A percentile compares a stretch with the other conserved stretches of the same genome.
These are phyloP conservation scores for Pheosia tremula DNA, from an alignment of 2,888 invertebrate species.

Conservation along the genomic window DNA sequence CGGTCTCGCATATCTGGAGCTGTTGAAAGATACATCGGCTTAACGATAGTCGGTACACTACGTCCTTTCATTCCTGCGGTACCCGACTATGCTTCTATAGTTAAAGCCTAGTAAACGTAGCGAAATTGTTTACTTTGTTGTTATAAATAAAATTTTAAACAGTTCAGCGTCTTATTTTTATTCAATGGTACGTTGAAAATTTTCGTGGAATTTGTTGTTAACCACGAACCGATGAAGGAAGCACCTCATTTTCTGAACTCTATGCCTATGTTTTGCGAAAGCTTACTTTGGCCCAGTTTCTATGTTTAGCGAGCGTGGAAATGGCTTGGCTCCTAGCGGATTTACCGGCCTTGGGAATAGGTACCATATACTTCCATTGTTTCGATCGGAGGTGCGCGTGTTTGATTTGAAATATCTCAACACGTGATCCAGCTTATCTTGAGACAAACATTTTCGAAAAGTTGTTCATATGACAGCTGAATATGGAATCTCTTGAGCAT, in stretches of 20 bases:
- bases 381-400: slow-evolving; percentile 34
- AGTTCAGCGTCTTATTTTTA: slow-evolving; percentile 45
- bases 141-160: too few relatives aligned
- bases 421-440: slow-evolving; percentile 17
- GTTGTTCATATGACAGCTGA: slow-evolving; percentile 11
- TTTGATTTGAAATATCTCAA: slow-evolving; percentile 32
- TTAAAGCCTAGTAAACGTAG: too few relatives aligned
- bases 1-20: slow-evolving; percentile 91
- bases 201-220: slow-evolving; percentile 72
- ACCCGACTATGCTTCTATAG: too few relatives aligned
- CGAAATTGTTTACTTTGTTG: too few relatives aligned
- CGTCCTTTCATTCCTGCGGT: too few relatives aligned
- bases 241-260: slow-evolving; percentile 57
- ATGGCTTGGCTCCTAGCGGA: slow-evolving; percentile 72
- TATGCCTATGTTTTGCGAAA: slow-evolving; percentile 65
- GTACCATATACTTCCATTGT: slow-evolving; percentile 37
- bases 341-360: slow-evolving; percentile 66
- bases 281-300: slow-evolving; percentile 81
- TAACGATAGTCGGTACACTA: too few relatives aligned
- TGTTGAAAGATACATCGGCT: slow-evolving; percentile 52
- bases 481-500: slow-evolving; percentile 14
- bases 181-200: slow-evolving; percentile 59
- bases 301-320: slow-evolving; percentile 78
- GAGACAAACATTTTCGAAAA: slow-evolving; percentile 15
- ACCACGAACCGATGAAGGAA: slow-evolving; percentile 67